Conservation (phyloP, 2,888 invertebrate species). For the Pachymerium ferrugineum region DNA sequence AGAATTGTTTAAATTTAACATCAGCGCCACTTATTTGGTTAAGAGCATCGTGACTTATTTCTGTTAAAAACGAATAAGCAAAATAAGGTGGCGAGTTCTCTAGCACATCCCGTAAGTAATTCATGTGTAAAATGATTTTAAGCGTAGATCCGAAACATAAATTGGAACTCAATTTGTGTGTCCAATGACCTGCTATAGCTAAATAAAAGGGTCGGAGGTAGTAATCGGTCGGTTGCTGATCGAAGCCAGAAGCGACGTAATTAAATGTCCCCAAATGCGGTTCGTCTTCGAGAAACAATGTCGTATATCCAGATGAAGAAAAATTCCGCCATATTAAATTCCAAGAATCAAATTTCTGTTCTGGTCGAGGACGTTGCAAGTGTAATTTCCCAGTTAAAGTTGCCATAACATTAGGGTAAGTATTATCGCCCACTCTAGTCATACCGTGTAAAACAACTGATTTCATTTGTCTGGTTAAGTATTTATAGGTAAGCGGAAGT, state of each 20-base stretch:
- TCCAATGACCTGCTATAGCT: constrained; percentile 55
- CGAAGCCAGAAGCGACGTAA: constrained; percentile 70
- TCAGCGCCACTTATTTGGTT: constrained; percentile 56
- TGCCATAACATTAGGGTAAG: constrained; percentile 82
- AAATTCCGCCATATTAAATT: constrained; percentile 79
- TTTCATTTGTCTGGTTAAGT: constrained; percentile 56
- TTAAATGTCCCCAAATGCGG: constrained; percentile 73
- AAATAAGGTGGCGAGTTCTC: constrained; percentile 44
- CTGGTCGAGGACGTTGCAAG: constrained; percentile 14
- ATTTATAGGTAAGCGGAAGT: constrained; percentile 65
- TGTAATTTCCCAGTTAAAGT: constrained; percentile 58
- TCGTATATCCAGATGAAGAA: constrained; percentile 64
- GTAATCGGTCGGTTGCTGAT: constrained; percentile 74
- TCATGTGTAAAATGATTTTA: constrained; percentile 42
- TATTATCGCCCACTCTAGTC: constrained; percentile 91
- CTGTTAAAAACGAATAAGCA: constrained; percentile 46
- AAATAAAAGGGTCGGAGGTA: constrained; percentile 70
- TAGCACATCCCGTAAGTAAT: constrained; percentile 45
- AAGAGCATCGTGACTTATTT: constrained; percentile 71
- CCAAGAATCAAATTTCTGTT: constrained; percentile 65
- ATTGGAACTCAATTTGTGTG: constrained; percentile 37
- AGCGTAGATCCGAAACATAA: constrained; percentile 38
- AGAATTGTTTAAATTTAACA: constrained; percentile 43
- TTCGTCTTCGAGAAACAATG: constrained; percentile 77
- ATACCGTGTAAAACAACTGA: constrained; percentile 78